Evolutionary conservation across 2,113 vertebrate species (phyloP).

Genomic region (Anas platyrhynchos): DNA sequence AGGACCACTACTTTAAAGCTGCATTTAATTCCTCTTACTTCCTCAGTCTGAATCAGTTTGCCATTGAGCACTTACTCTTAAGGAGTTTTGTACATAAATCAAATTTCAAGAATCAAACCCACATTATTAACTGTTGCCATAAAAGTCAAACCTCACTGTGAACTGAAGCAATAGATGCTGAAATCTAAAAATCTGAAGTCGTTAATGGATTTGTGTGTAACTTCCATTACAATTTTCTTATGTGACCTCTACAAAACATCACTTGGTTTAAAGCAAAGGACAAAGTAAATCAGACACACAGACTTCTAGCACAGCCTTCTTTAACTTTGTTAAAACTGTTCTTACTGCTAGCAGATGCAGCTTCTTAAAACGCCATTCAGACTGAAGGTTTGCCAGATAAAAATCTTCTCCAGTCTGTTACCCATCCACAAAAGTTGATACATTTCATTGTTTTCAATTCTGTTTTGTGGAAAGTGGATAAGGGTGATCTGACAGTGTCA

Average conservation of each 20-base stretch:
- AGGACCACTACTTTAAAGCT: not conserved
- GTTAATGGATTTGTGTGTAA: not conserved
- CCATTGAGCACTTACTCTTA: not conserved
- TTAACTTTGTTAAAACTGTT: not conserved
- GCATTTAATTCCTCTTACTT: conserved; percentile 7
- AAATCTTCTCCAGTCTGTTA: conserved; percentile 36
- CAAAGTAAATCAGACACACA: not conserved
- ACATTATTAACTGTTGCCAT: not conserved
- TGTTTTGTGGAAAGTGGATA: not conserved
- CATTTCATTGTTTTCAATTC: conserved; percentile 53
- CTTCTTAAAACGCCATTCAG: not conserved
- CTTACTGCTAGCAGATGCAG: not conserved
- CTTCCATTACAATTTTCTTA: not conserved
- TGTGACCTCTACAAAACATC: not conserved
- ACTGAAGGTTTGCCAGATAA: not conserved
- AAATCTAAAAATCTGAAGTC: not conserved
- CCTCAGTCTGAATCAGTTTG: not conserved
- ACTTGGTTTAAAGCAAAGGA: not conserved
- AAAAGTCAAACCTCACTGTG: not conserved
- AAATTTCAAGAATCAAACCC: not conserved
- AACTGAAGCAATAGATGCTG: not conserved
- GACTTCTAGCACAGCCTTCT: not conserved
- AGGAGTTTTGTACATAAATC: conserved; percentile 10
- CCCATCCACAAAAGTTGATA: not conserved
- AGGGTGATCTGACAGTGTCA: conserved; percentile 1